Conservation (phyloP, 1,140 invertebrate species). For the Heliconius eleuchia region DNA sequence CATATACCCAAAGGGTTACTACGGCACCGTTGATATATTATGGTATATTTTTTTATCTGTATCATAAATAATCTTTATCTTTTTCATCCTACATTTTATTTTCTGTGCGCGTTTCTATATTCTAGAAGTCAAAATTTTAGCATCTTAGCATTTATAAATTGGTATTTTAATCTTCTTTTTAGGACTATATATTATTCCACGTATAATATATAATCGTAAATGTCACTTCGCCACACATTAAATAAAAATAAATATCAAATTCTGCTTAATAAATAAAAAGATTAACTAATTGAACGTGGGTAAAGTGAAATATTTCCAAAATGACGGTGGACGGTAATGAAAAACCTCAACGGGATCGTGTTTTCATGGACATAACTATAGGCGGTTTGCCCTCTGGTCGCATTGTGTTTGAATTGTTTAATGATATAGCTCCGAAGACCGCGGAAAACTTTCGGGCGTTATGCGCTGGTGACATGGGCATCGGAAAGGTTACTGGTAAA, state of each 20-base stretch:
- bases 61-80: not conserved
- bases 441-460: slow-evolving; percentile 96
- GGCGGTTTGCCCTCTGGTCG: slow-evolving; percentile 93
- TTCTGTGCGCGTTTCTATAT: not conserved
- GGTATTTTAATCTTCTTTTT: not conserved
- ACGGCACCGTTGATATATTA: no score
- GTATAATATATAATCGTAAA: not conserved
- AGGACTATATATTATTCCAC: not conserved
- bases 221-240: not conserved
- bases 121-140: not conserved
- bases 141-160: not conserved
- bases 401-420: slow-evolving; percentile 96
- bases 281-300: not conserved
- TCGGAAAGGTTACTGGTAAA: slow-evolving; percentile 87
- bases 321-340: slow-evolving; percentile 77
- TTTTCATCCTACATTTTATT: not conserved
- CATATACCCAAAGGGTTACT: no score
- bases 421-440: slow-evolving; percentile 95
- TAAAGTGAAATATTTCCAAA: slow-evolving; percentile 4
- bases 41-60: not conserved
- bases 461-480: slow-evolving; percentile 94
- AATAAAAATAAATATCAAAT: not conserved
- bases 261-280: not conserved
- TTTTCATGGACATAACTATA: slow-evolving; percentile 96
- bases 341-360: slow-evolving; percentile 83